Base-by-base conservation (phyloP, 2,888 invertebrate species). In the Sarcophaga rosellei region DNA sequence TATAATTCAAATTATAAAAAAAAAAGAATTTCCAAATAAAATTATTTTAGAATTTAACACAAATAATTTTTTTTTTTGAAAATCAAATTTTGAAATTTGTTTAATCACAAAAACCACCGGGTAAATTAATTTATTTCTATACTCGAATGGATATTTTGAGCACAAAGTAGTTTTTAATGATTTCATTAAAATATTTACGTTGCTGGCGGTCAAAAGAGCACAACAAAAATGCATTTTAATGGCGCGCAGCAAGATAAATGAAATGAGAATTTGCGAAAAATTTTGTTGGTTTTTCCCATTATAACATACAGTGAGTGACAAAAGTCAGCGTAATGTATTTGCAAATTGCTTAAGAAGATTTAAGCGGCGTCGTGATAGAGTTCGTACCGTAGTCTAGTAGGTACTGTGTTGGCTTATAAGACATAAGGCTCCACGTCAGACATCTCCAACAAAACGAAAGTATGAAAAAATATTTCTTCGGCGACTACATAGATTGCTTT, bases 121-220 rank as follows among this genome's bases (percentile, higher is more conserved):
- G 79, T 84, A 84, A 84, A 84, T 76, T 59, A 84, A 79, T 84
- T 84, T 75, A 69, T 79, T 75, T 10, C 6, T 47, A 45, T 45
- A 25, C 25, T 10, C 59, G 61, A 84, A 80, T 69, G 12, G n/a
- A 23, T 63, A 59, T 73, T 83, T 61, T 47, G 45, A 62, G 44
- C 44, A 66, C 79, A 84, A 84, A 84, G 84, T 84, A 84, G 79
- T 84, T 84, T 84, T 75, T 61, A 80, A 75, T 80, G 70, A 70
- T 84, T 84, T 76, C 59, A 76, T 80, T 65, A 69, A 73, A 82
- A 61, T 57, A 20, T 45, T 69, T 35, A 35, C 8, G 8, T 35
- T 35, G 35, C 35, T 35, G 35, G 35, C 35, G 35, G 35, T 35
- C 35, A 35, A 8, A 35, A 10, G 10, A 8, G 35, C 8, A 2